A percentile compares a stretch with the other conserved stretches of the same genome.
phyloP scores from a whole-genome alignment of 2,888 invertebrate species.

The Lasioglossum zephyrum region DNA sequence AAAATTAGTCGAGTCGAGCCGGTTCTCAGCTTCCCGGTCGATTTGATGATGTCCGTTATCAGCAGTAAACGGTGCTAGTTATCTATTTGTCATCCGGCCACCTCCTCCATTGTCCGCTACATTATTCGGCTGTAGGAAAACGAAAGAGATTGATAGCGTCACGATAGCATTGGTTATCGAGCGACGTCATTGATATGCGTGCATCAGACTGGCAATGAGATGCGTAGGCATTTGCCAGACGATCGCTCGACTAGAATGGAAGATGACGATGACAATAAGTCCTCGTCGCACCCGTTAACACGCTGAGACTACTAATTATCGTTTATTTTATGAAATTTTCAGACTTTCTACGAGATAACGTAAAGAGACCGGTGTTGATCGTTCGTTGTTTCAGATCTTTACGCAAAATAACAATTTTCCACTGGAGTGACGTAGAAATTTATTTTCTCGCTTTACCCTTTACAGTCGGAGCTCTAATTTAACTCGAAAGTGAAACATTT shows the following conservation, averaged over 20 bases:
- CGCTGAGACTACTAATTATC: neutral
- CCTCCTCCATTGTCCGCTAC: constrained; percentile 64
- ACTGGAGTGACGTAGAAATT: no score
- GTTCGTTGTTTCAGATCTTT: no score
- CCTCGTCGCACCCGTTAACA: neutral
- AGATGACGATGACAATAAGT: neutral
- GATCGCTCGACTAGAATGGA: neutral
- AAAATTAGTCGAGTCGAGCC: neutral
- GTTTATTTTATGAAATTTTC: neutral
- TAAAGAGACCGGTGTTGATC: no score
- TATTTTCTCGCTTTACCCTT: no score
- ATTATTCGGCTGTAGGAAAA: constrained; percentile 70
- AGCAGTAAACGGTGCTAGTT: constrained; percentile 45
- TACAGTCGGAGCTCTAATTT: no score
- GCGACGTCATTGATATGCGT: constrained; percentile 55
- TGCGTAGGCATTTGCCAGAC: neutral
- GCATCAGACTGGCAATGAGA: constrained; percentile 34
- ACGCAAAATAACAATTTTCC: no score
- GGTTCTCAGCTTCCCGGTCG: constrained; percentile 26
- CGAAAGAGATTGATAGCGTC: constrained; percentile 52
- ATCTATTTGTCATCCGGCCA: constrained; percentile 66
- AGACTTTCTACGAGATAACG: neutral
- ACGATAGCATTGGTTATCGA: constrained; percentile 60
- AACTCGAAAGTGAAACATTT: no score
- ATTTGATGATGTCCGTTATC: constrained; percentile 57